A percentile compares a stretch with the other conserved stretches of the same genome.
Conservation (phyloP, 2,888 invertebrate species). For the Drosophila mimica region DNA sequence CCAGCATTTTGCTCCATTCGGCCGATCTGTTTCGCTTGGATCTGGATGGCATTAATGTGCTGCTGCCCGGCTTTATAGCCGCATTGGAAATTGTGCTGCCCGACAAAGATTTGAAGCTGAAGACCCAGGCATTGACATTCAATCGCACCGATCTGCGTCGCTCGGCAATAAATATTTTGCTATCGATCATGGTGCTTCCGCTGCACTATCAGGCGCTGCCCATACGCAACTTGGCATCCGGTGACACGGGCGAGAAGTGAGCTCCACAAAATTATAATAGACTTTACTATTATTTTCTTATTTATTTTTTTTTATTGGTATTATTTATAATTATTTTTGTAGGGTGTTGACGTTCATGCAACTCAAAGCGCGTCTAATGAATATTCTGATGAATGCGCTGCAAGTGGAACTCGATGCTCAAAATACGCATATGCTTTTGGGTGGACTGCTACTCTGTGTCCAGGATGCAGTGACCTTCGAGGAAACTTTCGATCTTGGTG, state of each 20-base stretch:
- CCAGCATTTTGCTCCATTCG: slow-evolving; percentile 94
- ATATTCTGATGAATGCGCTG: slow-evolving; percentile 92
- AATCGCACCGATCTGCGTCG: slow-evolving; percentile 93
- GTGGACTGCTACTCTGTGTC: slow-evolving; percentile 91
- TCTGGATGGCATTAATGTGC: slow-evolving; percentile 95
- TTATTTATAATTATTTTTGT: slow-evolving; percentile 1
- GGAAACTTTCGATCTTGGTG: slow-evolving; percentile 87
- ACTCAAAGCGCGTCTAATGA: slow-evolving; percentile 91
- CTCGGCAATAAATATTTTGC: slow-evolving; percentile 95
- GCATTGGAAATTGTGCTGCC: slow-evolving; percentile 96
- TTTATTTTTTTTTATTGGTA: neutral
- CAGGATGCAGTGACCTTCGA: slow-evolving; percentile 92
- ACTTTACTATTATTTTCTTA: neutral
- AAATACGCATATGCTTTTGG: slow-evolving; percentile 95
- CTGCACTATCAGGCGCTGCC: slow-evolving; percentile 93
- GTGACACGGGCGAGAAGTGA: slow-evolving; percentile 86
- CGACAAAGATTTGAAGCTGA: slow-evolving; percentile 92
- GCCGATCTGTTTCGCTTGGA: slow-evolving; percentile 95
- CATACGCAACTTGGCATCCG: slow-evolving; percentile 89
- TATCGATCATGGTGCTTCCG: slow-evolving; percentile 96
- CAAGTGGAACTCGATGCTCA: slow-evolving; percentile 93
- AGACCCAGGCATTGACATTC: slow-evolving; percentile 87
- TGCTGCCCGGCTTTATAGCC: slow-evolving; percentile 94
- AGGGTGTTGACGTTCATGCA: slow-evolving; percentile 88
- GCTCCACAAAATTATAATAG: slow-evolving; percentile 18